A percentile compares a stretch with the other conserved stretches of the same genome.
These are phyloP conservation scores for Synanthedon myopaeformis DNA, from an alignment of 2,888 invertebrate genomes.

Conservation along the genomic window DNA sequence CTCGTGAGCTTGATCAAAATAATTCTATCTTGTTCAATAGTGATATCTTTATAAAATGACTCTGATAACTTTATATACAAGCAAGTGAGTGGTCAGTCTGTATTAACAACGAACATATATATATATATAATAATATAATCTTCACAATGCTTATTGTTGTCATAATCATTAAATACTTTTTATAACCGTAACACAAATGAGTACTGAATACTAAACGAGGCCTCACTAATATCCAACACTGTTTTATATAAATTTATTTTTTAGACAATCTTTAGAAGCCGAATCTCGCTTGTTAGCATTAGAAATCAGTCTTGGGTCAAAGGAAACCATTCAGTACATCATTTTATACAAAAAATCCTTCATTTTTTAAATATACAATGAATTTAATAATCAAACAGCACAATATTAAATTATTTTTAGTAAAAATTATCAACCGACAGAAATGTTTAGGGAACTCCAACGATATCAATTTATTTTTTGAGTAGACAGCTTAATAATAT, in stretches of 20 bases:
- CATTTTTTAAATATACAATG: conserved; percentile 21
- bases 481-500: too few species aligned
- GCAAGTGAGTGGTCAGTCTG: neutral
- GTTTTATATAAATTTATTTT: neutral
- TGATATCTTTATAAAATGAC: neutral
- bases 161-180: neutral
- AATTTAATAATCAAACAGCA: conserved; percentile 19
- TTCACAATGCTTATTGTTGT: neutral
- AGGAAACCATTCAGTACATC: conserved; percentile 44
- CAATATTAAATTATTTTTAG: conserved; percentile 8
- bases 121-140: neutral
- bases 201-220: neutral
- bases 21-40: conserved; percentile 40
- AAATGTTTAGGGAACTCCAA: conserved; percentile 41
- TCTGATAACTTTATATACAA: neutral
- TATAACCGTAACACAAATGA: neutral
- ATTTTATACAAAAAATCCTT: conserved; percentile 26
- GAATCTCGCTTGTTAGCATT: conserved; percentile 33
- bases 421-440: conserved; percentile 8
- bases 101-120: neutral
- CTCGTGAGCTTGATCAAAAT: conserved; percentile 61
- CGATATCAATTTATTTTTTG: too few species aligned
- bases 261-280: conserved; percentile 12
- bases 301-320: conserved; percentile 61
- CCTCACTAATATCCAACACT: neutral